Percentiles rank a stretch among this genome's conserved stretches.
These are phyloP conservation scores for Fragum fragum DNA, from an alignment of 2,888 invertebrate genomes.

Conservation along the genomic window DNA sequence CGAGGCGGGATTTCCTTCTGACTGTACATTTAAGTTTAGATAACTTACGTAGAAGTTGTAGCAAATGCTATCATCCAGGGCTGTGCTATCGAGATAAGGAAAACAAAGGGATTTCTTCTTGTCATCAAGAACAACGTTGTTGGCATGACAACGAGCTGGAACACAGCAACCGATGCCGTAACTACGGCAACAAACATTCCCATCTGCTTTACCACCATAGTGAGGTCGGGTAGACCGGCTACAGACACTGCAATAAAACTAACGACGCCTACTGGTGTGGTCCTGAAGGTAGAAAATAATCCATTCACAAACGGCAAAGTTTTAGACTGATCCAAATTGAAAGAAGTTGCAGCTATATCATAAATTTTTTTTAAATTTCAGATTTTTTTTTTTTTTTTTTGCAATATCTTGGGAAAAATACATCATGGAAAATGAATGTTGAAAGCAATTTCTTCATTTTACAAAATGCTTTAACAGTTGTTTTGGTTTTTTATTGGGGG, in stretches of 20 bases:
- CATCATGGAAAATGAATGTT: no score
- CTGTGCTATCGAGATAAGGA: slow-evolving; percentile 65
- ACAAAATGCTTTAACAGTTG: no score
- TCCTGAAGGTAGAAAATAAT: slow-evolving; percentile 43
- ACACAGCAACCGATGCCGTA: slow-evolving; percentile 71
- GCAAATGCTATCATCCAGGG: slow-evolving; percentile 80
- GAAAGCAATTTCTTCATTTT: no score
- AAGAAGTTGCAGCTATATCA: no score
- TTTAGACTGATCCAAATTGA: no score
- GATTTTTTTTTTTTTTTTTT: no score
- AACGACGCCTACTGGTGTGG: slow-evolving; percentile 64
- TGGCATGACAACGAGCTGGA: slow-evolving; percentile 76
- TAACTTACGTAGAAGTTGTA: slow-evolving; percentile 79
- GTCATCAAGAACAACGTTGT: slow-evolving; percentile 70
- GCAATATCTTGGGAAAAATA: no score
- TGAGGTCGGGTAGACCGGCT: slow-evolving; percentile 52
- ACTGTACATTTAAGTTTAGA: no score
- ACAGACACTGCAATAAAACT: slow-evolving; percentile 65
- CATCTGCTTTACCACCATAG: slow-evolving; percentile 51
- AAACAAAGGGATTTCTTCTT: slow-evolving; percentile 75
- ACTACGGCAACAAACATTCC: slow-evolving; percentile 74
- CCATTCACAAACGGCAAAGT: no score
- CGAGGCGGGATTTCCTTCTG: no score
- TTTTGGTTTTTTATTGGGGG: no score
- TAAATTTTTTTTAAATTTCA: no score